Conservation (phyloP, 2,113 vertebrate genomes). For the Aphelocoma coerulescens region DNA sequence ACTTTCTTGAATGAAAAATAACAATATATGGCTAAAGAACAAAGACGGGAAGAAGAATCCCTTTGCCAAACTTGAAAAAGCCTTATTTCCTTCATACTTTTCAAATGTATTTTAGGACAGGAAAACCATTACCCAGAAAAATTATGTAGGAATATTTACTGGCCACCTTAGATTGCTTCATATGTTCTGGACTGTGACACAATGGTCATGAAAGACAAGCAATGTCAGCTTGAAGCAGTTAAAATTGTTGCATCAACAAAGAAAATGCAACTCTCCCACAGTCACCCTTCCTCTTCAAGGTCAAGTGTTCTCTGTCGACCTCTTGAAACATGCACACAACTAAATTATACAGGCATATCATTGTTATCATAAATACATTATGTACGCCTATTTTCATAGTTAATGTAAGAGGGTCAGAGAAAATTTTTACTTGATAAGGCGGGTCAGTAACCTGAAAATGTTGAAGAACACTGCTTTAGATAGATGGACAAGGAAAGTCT, state of each 20-base stretch:
- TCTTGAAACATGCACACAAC: conserved; percentile 54
- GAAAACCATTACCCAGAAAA: neutral
- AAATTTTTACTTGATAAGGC: conserved; percentile 53
- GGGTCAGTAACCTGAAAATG: conserved; percentile 58
- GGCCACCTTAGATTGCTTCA: neutral
- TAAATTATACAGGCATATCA: conserved; percentile 65
- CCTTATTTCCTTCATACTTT: fast-evolving
- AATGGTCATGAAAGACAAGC: neutral
- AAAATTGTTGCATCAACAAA: neutral
- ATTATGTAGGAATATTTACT: neutral
- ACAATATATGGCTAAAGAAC: neutral
- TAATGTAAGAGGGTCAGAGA: conserved; percentile 63
- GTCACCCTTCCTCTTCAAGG: conserved; percentile 24
- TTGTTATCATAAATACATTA: conserved; percentile 67
- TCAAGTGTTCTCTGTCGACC: conserved; percentile 22
- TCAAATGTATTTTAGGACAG: neutral
- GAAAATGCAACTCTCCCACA: neutral
- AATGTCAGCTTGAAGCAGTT: neutral
- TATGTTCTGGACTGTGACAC: neutral
- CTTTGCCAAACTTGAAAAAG: neutral
- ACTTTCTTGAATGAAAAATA: neutral
- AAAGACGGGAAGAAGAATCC: fast-evolving
- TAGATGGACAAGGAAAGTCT: conserved; percentile 47
- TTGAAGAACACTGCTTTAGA: conserved; percentile 40
- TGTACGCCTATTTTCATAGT: conserved; percentile 60